Base-by-base conservation (phyloP, 2,113 vertebrate genomes). In the Macaca mulatta region DNA sequence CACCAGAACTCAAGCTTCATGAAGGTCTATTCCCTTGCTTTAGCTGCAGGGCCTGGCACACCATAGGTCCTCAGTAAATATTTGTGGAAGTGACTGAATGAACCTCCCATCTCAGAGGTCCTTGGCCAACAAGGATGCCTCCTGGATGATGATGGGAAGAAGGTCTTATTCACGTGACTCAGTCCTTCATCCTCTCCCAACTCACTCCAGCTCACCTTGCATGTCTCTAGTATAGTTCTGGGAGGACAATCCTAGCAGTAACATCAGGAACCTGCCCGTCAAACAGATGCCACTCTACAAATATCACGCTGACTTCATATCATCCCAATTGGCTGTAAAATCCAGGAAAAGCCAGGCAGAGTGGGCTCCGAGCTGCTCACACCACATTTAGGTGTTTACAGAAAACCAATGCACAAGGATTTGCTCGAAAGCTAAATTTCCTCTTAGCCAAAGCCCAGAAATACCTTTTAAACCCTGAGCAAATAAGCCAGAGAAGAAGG, bases 381-480 rank as follows among this genome's bases (percentile, higher is more conserved):
- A 20, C 87, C 79, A 81, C 14, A 35, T 0, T 0, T 95, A 89
- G 93, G 96, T 96, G 92, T 96, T 98, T 98, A 97, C 96, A 97
- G 96, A 98, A 94, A 93, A 96, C 74, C 64, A 27, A 75, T 10
- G 75, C 3, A 0, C 17, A 45, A 96, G 88, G 96, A 93, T 97
- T 98, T 98, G 94, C 95, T 98, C 88, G 52, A 79, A 98, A 98
- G 93, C 67, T 92, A 97, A 95, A 97, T 96, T 98, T 98, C 98
- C 97, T 98, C 97, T 96, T 98, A 59, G 93, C 88, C 96, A 97
- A 98, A 98, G 97, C 96, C 97, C 95, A 98, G 97, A 97, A 98
- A 98, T 97, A 96, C 69, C 93, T 97, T 98, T 95, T 97, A 98
- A 98, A 97, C 80, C 97, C 96, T 98, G 97, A 98, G 97, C 97